phyloP scores from a whole-genome alignment of 1,140 invertebrate genomes.

The Euschistus heros region DNA sequence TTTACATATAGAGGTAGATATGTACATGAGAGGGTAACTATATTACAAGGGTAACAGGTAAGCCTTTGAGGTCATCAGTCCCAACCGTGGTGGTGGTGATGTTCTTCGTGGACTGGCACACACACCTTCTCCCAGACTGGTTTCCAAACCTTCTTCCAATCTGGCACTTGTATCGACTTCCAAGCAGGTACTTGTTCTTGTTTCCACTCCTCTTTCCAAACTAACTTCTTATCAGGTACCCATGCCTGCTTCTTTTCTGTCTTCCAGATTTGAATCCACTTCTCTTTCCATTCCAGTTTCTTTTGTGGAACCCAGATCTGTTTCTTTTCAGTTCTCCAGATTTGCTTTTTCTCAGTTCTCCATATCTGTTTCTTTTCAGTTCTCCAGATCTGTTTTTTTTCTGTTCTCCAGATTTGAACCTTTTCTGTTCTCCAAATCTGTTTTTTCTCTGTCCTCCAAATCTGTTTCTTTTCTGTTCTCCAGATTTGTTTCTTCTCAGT shows the following conservation, averaged over 20 bases:
- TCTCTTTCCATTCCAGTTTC: conserved; percentile 30
- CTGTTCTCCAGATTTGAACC: conserved; percentile 32
- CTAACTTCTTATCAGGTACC: conserved; percentile 45
- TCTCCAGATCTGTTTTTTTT: conserved; percentile 38
- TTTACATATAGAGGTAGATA: not conserved
- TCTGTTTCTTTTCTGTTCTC: conserved; percentile 39
- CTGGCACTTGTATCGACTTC: conserved; percentile 41
- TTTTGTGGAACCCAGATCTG: conserved; percentile 45
- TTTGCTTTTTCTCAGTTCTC: conserved; percentile 38
- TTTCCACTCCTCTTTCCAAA: conserved; percentile 50
- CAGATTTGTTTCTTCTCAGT: conserved; percentile 35
- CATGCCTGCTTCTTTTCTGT: conserved; percentile 41
- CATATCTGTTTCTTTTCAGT: conserved; percentile 40
- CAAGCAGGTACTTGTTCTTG: conserved; percentile 50
- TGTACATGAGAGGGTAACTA: not conserved
- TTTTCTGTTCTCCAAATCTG: conserved; percentile 41
- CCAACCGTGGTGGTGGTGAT: conserved; percentile 8
- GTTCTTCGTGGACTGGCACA: conserved; percentile 23
- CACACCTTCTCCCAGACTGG: conserved; percentile 49
- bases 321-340: conserved; percentile 50
- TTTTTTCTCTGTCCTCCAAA: conserved; percentile 38
- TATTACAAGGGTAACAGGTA: not conserved
- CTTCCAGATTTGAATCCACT: conserved; percentile 37
- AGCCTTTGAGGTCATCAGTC: not conserved
- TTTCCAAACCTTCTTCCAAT: conserved; percentile 52